Percentiles rank a stretch among this genome's conserved stretches.
phyloP scores from a whole-genome alignment of 2,113 vertebrate genomes.

The Megaceryle torquata region DNA sequence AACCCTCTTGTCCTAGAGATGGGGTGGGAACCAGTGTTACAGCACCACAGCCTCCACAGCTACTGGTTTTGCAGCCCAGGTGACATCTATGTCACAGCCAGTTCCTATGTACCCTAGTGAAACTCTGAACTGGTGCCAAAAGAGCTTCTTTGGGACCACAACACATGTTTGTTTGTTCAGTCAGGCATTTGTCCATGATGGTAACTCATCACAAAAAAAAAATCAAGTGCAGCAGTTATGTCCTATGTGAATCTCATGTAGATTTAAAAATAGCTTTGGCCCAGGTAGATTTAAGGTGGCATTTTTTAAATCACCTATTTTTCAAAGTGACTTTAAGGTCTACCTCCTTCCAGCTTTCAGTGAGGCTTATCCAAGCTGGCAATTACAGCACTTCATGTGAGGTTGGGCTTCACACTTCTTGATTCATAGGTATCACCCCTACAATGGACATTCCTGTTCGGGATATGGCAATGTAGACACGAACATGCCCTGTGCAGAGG shows the following conservation, averaged over 20 bases:
- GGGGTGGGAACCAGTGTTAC: not conserved
- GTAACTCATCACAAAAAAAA: not conserved
- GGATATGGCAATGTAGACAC: not conserved
- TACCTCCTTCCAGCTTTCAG: not conserved
- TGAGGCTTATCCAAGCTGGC: not conserved
- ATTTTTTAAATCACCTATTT: not conserved
- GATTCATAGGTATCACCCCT: not conserved
- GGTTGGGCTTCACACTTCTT: not conserved
- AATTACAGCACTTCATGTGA: not conserved
- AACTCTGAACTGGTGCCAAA: not conserved
- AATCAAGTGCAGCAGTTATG: not conserved
- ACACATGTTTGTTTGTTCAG: not conserved
- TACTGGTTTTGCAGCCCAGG: too few relatives aligned
- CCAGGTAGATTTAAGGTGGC: not conserved
- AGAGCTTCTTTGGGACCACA: not conserved
- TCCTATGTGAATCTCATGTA: not conserved
- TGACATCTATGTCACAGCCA: not conserved
- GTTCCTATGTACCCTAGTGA: not conserved
- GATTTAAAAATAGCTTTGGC: not conserved
- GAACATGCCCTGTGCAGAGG: fast-evolving
- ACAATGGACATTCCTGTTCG: not conserved
- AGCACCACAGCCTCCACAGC: not conserved
- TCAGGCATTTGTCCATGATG: not conserved
- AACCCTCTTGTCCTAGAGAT: not conserved
- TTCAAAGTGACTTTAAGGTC: not conserved